A percentile compares a stretch with the other conserved stretches of the same genome.
These are phyloP conservation scores for Clitarchus hookeri DNA, from an alignment of 2,888 invertebrate genomes.

Conservation along the genomic window DNA sequence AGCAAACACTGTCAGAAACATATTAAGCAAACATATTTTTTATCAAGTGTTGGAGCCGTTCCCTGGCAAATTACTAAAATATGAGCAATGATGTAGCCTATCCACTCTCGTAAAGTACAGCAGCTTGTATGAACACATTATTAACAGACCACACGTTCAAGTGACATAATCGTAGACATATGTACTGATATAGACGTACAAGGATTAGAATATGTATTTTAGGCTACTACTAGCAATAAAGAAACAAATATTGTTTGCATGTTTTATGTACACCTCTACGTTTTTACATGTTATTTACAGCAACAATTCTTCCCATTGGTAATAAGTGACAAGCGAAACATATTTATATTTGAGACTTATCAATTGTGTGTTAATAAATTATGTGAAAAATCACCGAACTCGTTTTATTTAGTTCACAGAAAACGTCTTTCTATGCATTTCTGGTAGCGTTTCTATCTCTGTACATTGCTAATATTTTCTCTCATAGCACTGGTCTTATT, in stretches of 20 bases:
- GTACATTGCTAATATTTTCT: conserved; percentile 17
- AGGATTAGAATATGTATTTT: no score
- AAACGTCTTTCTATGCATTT: conserved; percentile 12
- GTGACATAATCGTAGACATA: no score
- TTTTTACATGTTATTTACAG: no score
- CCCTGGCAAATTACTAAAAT: conserved; percentile 42
- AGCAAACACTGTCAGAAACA: conserved; percentile 43
- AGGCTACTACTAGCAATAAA: not conserved
- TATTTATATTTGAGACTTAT: no score
- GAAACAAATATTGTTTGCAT: not conserved
- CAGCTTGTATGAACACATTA: no score
- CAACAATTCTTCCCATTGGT: no score
- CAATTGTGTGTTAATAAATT: not conserved
- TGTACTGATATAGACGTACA: no score
- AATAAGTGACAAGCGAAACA: no score
- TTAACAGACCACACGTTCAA: no score
- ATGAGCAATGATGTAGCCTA: conserved; percentile 9
- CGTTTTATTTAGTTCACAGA: not conserved
- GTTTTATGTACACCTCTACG: not conserved
- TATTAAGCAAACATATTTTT: conserved; percentile 39
- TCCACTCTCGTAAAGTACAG: not conserved
- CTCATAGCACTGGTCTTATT: conserved; percentile 23
- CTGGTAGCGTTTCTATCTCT: conserved; percentile 24
- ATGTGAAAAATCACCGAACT: not conserved
- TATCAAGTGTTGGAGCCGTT: conserved; percentile 34